Conservation (phyloP, 2,797 vertebrate genomes). For the Manis javanica region DNA sequence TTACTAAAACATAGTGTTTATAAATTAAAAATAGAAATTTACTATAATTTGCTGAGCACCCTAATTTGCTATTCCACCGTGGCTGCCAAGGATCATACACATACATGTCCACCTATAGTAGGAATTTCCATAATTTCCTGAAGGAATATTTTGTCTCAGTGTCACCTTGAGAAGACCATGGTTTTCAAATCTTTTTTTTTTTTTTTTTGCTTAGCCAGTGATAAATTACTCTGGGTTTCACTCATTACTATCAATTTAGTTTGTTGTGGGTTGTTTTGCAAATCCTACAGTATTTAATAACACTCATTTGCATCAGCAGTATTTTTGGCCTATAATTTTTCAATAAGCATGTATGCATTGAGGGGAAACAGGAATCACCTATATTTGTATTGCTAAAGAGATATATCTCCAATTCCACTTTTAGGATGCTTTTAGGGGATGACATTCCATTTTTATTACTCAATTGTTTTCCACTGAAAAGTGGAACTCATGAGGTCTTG, state of each 20-base stretch:
- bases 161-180: background rate
- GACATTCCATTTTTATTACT: background rate
- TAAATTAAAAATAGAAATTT: background rate
- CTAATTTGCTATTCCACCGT: background rate
- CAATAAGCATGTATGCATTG: constrained; percentile 63
- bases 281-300: constrained; percentile 62
- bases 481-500: background rate
- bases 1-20: background rate
- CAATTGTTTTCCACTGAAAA: background rate
- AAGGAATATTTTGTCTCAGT: background rate
- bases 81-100: background rate
- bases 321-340: constrained; percentile 61
- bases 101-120: too few relatives aligned
- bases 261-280: constrained; percentile 58
- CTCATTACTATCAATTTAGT: constrained; percentile 50
- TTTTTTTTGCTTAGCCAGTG: constrained; percentile 40
- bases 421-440: background rate
- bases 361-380: constrained; percentile 13
- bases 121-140: background rate
- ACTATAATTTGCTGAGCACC: background rate
- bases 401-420: background rate
- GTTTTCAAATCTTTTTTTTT: background rate
- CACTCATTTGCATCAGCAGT: constrained; percentile 47
- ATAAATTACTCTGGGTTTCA: constrained; percentile 38
- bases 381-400: background rate